Conservation (phyloP, 2,113 vertebrate genomes). For the Protobothrops flavoviridis region DNA sequence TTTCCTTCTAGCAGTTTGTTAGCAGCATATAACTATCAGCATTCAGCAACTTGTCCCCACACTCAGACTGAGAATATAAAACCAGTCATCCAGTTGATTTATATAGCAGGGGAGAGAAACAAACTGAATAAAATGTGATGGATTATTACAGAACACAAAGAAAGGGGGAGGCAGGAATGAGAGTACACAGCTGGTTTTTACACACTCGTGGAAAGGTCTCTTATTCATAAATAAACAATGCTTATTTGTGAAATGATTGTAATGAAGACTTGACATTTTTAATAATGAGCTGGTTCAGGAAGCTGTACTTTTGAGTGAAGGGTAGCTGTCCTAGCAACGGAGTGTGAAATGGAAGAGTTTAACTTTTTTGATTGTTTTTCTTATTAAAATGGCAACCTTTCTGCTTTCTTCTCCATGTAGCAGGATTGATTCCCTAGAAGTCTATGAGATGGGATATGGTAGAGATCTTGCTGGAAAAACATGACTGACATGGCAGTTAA, state of each 20-base stretch:
- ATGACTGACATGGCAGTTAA: too few species aligned
- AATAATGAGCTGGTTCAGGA: background rate
- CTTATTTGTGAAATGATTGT: background rate
- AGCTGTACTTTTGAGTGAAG: background rate
- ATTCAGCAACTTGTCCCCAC: background rate
- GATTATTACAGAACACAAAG: conserved; percentile 6
- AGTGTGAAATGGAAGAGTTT: background rate
- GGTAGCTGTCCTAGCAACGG: too few species aligned
- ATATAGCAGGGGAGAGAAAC: background rate
- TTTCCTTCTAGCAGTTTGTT: background rate
- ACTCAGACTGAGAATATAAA: background rate
- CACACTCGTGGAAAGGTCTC: background rate
- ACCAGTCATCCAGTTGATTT: background rate
- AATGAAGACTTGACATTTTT: background rate
- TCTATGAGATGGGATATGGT: background rate
- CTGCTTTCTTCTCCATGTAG: background rate
- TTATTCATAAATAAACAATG: background rate
- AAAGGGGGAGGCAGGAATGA: background rate
- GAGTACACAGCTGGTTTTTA: background rate
- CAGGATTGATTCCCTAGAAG: background rate
- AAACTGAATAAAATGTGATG: background rate
- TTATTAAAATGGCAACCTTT: background rate
- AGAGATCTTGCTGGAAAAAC: background rate
- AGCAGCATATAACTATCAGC: background rate
- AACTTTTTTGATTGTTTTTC: background rate